These are phyloP conservation scores for Sclerurus mexicanus DNA, from an alignment of 2,113 vertebrate species.

Conservation along the genomic window DNA sequence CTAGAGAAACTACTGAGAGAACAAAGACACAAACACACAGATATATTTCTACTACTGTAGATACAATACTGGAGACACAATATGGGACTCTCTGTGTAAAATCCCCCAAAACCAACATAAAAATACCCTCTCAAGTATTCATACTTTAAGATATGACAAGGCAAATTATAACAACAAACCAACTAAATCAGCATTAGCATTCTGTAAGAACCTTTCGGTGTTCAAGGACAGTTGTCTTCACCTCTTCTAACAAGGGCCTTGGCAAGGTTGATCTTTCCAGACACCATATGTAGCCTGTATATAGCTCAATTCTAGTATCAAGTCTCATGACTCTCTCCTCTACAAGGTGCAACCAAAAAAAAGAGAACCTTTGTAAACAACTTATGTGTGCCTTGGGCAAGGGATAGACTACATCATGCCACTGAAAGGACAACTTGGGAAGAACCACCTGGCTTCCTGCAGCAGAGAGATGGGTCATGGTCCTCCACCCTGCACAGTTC, in stretches of 20 bases:
- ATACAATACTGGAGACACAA: background rate
- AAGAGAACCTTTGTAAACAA: background rate
- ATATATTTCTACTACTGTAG: background rate
- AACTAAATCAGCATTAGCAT: background rate
- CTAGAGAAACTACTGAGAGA: background rate
- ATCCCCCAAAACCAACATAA: background rate
- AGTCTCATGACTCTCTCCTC: background rate
- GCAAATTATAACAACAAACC: background rate
- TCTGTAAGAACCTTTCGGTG: background rate
- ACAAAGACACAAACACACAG: background rate
- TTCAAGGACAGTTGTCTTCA: background rate
- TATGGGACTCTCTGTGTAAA: background rate
- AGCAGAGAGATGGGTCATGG: background rate
- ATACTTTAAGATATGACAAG: background rate
- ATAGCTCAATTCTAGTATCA: background rate
- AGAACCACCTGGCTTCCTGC: background rate
- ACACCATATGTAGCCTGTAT: background rate
- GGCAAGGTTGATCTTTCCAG: background rate
- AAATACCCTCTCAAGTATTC: background rate
- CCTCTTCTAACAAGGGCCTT: background rate
- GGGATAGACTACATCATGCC: background rate
- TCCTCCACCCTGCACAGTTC: background rate
- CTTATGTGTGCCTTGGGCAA: background rate
- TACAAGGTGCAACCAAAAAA: background rate
- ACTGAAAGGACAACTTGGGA: accelerated